Base-by-base conservation (phyloP, 2,113 vertebrate species). In the Rhegmatorhina hoffmannsi region DNA sequence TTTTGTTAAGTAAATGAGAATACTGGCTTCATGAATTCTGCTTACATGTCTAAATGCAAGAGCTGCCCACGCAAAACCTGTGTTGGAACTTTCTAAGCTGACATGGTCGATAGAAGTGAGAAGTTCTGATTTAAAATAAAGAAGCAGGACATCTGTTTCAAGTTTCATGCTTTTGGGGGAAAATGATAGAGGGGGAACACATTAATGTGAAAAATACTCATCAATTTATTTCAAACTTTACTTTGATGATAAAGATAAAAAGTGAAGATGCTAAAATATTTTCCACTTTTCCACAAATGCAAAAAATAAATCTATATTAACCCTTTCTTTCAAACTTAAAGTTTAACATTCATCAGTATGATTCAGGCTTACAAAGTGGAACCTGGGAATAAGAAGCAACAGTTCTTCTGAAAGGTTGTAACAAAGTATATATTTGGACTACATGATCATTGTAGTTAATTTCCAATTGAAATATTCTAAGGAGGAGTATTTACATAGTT, bases 1-100 rank as follows among this genome's bases (percentile, higher is more conserved):
- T 96, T 96, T 94, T 96, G 96, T 96, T 94, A 93, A 96, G 89
- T 85, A 97, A 96, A 96, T 89, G 88, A 96, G 92, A 97, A 96
- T 94, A 96, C 62, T 87, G 67, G 60, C 92, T 96, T 93, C 73
- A 69, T 87, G 81, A 96, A 62, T 95, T 94, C 58, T 94, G 69
- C 64, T 94, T 97, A 77, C 13, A 63, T 92, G 72, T 94, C 89
- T 62, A 85, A 95, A 96, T 89, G 76, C 38, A 96, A 97, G 83
- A 95, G 56, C 34, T 91, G 72, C 96, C 96, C 89, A 96, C 96
- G 28, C 82, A 95, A 81, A 95, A 95, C 95, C 97, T 95, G 97
- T 89, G 68, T 95, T 92, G 94, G 78, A 97, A 94, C 80, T 88
- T 90, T 96, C 36, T 74, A 90, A 89, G 90, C 67, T 96, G 91